These are phyloP conservation scores for Micronycteris hirsuta DNA, from an alignment of 2,113 vertebrate species.

Conservation along the genomic window DNA sequence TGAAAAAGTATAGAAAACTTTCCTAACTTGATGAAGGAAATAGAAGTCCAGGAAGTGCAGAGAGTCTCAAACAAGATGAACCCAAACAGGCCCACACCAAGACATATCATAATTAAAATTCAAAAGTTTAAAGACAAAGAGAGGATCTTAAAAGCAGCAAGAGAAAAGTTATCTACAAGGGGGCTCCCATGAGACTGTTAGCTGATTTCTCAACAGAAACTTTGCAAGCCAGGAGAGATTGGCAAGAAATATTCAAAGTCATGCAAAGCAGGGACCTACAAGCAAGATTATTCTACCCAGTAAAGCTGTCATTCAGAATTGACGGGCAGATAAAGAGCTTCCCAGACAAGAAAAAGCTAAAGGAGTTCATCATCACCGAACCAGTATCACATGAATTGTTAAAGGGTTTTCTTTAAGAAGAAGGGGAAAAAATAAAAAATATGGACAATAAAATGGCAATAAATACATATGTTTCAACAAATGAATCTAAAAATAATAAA, in stretches of 20 bases:
- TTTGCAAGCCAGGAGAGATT: neutral
- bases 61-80: neutral
- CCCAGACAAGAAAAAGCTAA: neutral
- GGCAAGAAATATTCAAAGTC: neutral
- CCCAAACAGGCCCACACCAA: neutral
- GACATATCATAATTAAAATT: neutral
- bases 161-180: neutral
- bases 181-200: neutral
- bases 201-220: neutral
- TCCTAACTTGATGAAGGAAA: neutral
- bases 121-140: neutral
- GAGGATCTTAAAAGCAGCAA: neutral
- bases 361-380: neutral
- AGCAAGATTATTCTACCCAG: neutral
- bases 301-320: neutral
- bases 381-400: neutral
- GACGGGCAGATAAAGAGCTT: neutral
- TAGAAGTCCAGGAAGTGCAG: neutral
- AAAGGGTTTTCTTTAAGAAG: neutral
- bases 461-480: neutral
- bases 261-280: neutral
- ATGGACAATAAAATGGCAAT: neutral
- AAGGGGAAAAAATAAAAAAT: neutral
- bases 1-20: neutral
- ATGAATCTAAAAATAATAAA: neutral